Conservation (phyloP, 2,797 vertebrate genomes). For the Lepus townsendii region DNA sequence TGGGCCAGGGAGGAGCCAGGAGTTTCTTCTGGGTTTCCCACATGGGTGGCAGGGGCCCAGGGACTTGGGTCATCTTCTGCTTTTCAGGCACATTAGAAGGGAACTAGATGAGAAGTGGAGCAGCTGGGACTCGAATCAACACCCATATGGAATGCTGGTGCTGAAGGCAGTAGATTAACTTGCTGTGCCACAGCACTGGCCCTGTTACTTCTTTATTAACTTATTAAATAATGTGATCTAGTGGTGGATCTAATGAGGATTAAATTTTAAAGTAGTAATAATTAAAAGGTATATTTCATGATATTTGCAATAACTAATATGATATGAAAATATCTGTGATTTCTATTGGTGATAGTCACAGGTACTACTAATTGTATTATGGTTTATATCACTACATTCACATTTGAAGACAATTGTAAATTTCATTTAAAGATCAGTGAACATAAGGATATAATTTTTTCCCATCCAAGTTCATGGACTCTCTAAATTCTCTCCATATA, state of each 20-base stretch:
- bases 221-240: constrained; percentile 43
- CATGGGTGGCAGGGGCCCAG: too few relatives aligned
- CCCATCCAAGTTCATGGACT: not conserved
- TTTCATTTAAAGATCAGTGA: constrained; percentile 61
- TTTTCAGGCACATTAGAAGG: too few relatives aligned
- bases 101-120: too few relatives aligned
- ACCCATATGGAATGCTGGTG: too few relatives aligned
- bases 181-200: too few relatives aligned
- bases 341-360: not conserved
- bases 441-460: constrained; percentile 34
- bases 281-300: constrained; percentile 23
- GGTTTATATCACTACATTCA: constrained; percentile 26
- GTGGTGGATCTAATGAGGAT: not conserved
- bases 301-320: not conserved
- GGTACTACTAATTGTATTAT: not conserved
- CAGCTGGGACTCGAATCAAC: too few relatives aligned
- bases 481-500: constrained; percentile 29
- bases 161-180: too few relatives aligned
- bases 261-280: constrained; percentile 45
- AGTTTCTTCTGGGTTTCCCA: too few relatives aligned
- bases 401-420: constrained; percentile 28
- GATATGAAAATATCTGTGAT: constrained; percentile 28
- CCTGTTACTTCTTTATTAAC: not conserved
- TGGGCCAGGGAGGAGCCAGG: too few relatives aligned
- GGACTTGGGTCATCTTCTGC: too few relatives aligned